These are phyloP conservation scores for Anarrhichthys ocellatus DNA, from an alignment of 2,113 vertebrate species.

Conservation along the genomic window DNA sequence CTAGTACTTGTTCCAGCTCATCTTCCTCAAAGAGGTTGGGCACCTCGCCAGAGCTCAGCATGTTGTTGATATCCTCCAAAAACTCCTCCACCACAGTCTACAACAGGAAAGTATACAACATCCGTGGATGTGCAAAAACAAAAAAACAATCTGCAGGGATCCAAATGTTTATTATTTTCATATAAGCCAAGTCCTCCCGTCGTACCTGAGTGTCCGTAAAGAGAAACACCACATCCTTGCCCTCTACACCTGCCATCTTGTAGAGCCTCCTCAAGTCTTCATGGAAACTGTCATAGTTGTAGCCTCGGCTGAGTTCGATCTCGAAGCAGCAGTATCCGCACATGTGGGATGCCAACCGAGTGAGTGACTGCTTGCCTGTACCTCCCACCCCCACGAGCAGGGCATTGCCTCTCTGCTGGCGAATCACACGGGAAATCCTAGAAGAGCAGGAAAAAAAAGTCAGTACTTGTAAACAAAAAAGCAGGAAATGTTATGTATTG, in stretches of 20 bases:
- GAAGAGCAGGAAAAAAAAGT: not conserved
- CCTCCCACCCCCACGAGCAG: constrained; percentile 91
- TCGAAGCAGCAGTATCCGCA: constrained; percentile 89
- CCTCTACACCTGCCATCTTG: constrained; percentile 88
- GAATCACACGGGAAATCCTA: constrained; percentile 91
- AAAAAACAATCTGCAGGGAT: not conserved
- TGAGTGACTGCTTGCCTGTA: constrained; percentile 90
- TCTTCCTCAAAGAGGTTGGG: constrained; percentile 90
- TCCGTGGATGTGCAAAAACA: not conserved
- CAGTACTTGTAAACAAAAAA: not conserved
- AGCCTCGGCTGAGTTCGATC: constrained; percentile 89
- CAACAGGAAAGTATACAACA: not conserved
- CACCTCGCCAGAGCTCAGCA: constrained; percentile 89
- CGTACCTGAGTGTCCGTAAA: constrained; percentile 91
- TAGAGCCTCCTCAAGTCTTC: constrained; percentile 90
- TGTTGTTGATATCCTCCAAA: constrained; percentile 89
- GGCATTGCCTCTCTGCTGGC: constrained; percentile 90
- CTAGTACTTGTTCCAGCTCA: constrained; percentile 86
- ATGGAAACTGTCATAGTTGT: constrained; percentile 89
- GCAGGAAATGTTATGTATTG: not conserved
- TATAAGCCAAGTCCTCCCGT: not conserved
- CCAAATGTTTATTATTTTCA: not conserved
- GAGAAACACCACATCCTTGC: constrained; percentile 89
- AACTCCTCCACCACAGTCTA: constrained; percentile 87
- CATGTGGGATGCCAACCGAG: constrained; percentile 88